Conservation (phyloP, 2,888 invertebrate genomes). For the Chydorus sphaericus region DNA sequence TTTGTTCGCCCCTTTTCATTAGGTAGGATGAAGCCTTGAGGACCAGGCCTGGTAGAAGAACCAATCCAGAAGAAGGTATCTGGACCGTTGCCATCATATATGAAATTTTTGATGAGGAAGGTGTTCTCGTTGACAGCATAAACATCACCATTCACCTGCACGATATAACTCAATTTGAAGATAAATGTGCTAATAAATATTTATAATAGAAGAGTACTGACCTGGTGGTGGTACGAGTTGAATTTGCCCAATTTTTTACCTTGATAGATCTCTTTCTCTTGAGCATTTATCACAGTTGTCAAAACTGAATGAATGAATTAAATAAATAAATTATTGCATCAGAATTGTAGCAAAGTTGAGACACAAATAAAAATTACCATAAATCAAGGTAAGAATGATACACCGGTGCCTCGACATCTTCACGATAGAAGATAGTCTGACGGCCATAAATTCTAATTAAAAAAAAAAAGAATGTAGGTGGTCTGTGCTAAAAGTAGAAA, state of each 20-base stretch:
- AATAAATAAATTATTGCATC: no score
- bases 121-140: slow-evolving; percentile 79
- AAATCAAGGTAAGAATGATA: no score
- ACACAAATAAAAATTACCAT: background rate
- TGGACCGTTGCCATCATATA: slow-evolving; percentile 77
- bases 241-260: slow-evolving; percentile 71
- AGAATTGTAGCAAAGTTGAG: no score
- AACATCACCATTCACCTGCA: slow-evolving; percentile 63
- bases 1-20: slow-evolving; percentile 77
- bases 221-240: slow-evolving; percentile 73
- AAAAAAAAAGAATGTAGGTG: no score
- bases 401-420: no score
- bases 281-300: slow-evolving; percentile 8
- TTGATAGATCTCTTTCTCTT: slow-evolving; percentile 22
- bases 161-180: background rate
- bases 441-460: no score
- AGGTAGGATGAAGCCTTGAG: slow-evolving; percentile 80
- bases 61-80: slow-evolving; percentile 92
- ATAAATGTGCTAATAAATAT: background rate
- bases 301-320: no score
- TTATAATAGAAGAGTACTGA: slow-evolving; percentile 9
- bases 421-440: no score
- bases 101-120: slow-evolving; percentile 60
- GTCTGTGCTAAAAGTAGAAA: no score
- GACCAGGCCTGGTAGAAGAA: slow-evolving; percentile 61